phyloP scores from a whole-genome alignment of 1,140 invertebrate species.

The Wiebesia pumilae region DNA sequence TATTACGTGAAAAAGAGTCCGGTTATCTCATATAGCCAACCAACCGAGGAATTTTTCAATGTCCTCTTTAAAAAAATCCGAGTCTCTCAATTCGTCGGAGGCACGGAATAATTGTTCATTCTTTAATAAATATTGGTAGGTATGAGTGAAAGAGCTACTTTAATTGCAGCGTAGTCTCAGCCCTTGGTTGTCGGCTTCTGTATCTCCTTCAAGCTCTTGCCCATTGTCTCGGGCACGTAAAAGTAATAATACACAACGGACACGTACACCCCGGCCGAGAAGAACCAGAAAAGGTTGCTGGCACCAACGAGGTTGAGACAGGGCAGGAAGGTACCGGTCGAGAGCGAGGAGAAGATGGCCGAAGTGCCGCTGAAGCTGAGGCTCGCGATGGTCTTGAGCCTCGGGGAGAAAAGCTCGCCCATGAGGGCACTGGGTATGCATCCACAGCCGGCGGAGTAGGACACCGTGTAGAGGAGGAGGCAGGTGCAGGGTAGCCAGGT shows the following conservation, averaged over 20 bases:
- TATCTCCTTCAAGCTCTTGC: constrained; percentile 78
- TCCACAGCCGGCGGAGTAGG: constrained; percentile 64
- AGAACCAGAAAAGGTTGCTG: constrained; percentile 76
- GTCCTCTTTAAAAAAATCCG: background rate
- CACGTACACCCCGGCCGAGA: constrained; percentile 71
- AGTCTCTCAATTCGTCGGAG: background rate
- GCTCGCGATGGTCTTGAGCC: constrained; percentile 71
- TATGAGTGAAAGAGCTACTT: background rate
- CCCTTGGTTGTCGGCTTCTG: constrained; percentile 55
- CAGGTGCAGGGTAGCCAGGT: constrained; percentile 71
- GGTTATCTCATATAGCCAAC: no score
- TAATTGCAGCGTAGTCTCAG: background rate
- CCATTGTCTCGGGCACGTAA: constrained; percentile 80
- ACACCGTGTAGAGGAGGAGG: constrained; percentile 63
- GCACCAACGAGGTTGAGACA: constrained; percentile 68
- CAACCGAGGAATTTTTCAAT: no score
- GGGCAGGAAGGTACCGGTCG: constrained; percentile 76
- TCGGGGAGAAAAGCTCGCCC: constrained; percentile 70
- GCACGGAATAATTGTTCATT: background rate
- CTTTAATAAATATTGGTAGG: background rate
- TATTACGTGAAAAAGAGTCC: no score
- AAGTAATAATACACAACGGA: constrained; percentile 76
- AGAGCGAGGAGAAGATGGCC: constrained; percentile 75
- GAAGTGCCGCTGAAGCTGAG: constrained; percentile 74
- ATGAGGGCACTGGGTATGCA: constrained; percentile 69